Conservation (phyloP, 2,888 invertebrate species). For the Timema podura region DNA sequence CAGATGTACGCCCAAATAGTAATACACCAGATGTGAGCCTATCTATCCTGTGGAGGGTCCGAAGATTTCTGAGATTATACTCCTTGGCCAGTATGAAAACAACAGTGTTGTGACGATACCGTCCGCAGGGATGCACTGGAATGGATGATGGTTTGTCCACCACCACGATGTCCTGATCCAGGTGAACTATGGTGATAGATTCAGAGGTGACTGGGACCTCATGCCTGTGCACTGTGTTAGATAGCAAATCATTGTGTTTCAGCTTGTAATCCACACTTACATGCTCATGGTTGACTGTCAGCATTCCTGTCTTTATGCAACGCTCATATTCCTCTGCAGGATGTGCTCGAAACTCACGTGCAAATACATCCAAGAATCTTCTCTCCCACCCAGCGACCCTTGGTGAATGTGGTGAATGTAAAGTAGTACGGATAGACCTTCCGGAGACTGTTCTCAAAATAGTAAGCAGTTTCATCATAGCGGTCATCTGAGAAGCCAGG, state of each 20-base stretch:
- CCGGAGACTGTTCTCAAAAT: slow-evolving; percentile 61
- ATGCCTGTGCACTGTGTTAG: slow-evolving; percentile 95
- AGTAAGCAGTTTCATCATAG: slow-evolving; percentile 46
- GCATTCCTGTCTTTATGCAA: slow-evolving; percentile 84
- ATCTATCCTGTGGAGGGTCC: slow-evolving; percentile 94
- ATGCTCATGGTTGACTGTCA: slow-evolving; percentile 90
- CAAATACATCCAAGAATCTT: slow-evolving; percentile 89
- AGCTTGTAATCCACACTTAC: slow-evolving; percentile 88
- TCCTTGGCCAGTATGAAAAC: slow-evolving; percentile 95
- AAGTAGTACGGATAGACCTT: slow-evolving; percentile 97
- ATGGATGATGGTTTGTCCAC: slow-evolving; percentile 99
- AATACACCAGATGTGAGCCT: slow-evolving; percentile 92
- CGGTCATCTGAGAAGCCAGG: slow-evolving; percentile 41
- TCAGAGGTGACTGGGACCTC: slow-evolving; percentile 97
- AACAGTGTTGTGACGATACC: slow-evolving; percentile 96
- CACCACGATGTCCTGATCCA: slow-evolving; percentile 98
- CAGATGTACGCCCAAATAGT: slow-evolving; percentile 88
- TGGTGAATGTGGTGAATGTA: slow-evolving; percentile 93
- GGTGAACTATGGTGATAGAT: slow-evolving; percentile 94
- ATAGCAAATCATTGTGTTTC: slow-evolving; percentile 87
- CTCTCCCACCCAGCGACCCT: slow-evolving; percentile 94
- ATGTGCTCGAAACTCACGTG: slow-evolving; percentile 87
- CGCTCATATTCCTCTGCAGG: slow-evolving; percentile 88
- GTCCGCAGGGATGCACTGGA: slow-evolving; percentile 97
- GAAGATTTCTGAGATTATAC: slow-evolving; percentile 85